Percentiles rank a stretch among this genome's conserved stretches.
These are phyloP conservation scores for Cheilosia impressa DNA, from an alignment of 2,888 invertebrate species.

Conservation along the genomic window DNA sequence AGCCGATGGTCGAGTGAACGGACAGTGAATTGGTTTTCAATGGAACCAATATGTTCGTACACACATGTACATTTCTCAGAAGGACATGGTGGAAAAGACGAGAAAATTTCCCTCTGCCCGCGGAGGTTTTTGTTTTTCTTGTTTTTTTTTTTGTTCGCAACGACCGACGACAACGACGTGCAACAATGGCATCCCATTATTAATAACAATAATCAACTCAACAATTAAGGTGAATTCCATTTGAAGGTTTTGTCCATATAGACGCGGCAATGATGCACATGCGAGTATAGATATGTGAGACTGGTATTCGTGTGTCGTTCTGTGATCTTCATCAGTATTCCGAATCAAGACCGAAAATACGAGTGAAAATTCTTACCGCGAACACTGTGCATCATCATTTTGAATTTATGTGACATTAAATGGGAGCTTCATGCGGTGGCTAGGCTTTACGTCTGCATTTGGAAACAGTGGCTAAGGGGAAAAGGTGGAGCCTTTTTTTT, in stretches of 20 bases:
- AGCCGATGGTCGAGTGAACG: background rate
- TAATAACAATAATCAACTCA: slow-evolving; percentile 75
- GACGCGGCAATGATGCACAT: slow-evolving; percentile 2
- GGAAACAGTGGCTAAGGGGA: slow-evolving; percentile 29
- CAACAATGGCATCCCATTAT: slow-evolving; percentile 73
- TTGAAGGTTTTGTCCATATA: slow-evolving; percentile 59
- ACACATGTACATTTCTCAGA: slow-evolving; percentile 42
- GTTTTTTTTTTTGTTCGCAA: slow-evolving; percentile 1
- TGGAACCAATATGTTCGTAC: slow-evolving; percentile 61
- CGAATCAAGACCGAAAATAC: slow-evolving; percentile 32
- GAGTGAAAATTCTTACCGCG: slow-evolving; percentile 3
- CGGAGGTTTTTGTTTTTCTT: background rate
- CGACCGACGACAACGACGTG: slow-evolving; percentile 61
- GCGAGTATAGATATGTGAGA: slow-evolving; percentile 27
- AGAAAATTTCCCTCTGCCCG: slow-evolving; percentile 6
- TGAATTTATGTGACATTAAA: slow-evolving; percentile 56
- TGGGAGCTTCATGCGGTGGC: slow-evolving; percentile 32
- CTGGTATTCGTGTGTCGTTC: slow-evolving; percentile 32
- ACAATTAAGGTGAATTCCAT: slow-evolving; percentile 74
- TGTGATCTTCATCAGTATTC: slow-evolving; percentile 74
- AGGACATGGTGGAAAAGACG: slow-evolving; percentile 27
- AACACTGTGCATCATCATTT: slow-evolving; percentile 49
- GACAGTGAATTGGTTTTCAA: slow-evolving; percentile 66
- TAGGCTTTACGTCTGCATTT: slow-evolving; percentile 38
- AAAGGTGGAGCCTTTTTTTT: background rate